Evolutionary conservation across 2,113 vertebrate species (phyloP), one percentile per base, ranked within the genome.

Genomic region (Uria lomvia): DNA sequence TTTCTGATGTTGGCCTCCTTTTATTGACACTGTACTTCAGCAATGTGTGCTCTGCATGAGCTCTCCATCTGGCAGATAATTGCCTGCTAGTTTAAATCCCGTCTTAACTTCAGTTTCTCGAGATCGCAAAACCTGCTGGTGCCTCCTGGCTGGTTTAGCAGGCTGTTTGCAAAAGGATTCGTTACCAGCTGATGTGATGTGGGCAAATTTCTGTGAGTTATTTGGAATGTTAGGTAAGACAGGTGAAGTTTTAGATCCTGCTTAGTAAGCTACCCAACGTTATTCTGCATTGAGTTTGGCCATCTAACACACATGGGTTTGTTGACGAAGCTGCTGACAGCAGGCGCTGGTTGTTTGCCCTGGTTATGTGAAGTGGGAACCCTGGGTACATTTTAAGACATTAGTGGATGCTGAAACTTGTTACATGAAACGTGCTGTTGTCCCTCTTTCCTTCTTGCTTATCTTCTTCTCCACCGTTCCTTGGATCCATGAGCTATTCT

Each of bases 21-120:
- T 59, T 68, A 80, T 52, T 88, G 83, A 34, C 36, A 13, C 21
- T 14, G 13, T 67, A 92, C 68, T 84, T 90, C 73, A 92, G 84
- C 47, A 34, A 27, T 60, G 71, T 62, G 58, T 73, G 22, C 53
- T 68, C 24, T 34, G 59, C 29, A 3, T 26, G 88, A 88, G 86
- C 79, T 90, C 76, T 85, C 91, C 67, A 85, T 95, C 89, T 97
- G 95, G 76, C 70, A 93, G 85, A 34, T 96, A 86, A 96, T 92
- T 94, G 66, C 76, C 90, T 78, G 49, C 63, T 87, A 66, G 81
- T 88, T 96, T 85, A 96, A 95, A 96, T 96, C 90, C 88, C 30
- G 0, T 96, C 84, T 96, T 95, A 83, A 74, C 72, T 96, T 72
- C 43, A 68, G 88, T 94, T 94, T 94, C 71, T 90, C 0, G 8